Percentiles rank a stretch among this genome's conserved stretches.
These are phyloP conservation scores for Hystrix brachyura DNA, from an alignment of 2,113 vertebrate genomes.

Conservation along the genomic window DNA sequence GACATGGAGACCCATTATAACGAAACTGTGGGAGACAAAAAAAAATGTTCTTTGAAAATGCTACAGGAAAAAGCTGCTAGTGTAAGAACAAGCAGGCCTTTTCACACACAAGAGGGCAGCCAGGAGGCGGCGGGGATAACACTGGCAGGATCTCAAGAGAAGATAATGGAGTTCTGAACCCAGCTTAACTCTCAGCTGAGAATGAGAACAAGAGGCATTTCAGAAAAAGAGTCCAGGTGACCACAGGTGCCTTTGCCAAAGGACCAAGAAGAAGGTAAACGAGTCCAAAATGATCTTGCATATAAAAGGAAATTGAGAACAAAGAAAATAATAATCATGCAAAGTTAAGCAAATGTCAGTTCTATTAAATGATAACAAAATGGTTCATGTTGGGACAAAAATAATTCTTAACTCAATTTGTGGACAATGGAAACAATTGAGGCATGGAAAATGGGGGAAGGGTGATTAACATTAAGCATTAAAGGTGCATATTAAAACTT, in stretches of 20 bases:
- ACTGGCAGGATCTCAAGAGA: not conserved
- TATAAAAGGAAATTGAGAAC: not conserved
- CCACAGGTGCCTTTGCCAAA: not conserved
- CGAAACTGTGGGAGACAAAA: not conserved
- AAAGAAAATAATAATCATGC: constrained; percentile 15
- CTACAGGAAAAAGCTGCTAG: not conserved
- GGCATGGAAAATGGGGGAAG: not conserved
- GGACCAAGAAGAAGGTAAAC: not conserved
- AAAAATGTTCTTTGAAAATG: not conserved
- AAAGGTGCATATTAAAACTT: not conserved
- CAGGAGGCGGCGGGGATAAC: not conserved
- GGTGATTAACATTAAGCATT: not conserved
- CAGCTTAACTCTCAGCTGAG: not conserved
- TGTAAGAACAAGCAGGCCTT: not conserved
- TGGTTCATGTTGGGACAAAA: not conserved
- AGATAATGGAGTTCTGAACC: not conserved
- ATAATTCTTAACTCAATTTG: not conserved
- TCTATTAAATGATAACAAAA: not conserved
- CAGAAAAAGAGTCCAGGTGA: constrained; percentile 10
- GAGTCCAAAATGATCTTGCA: not conserved
- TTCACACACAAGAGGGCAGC: not conserved
- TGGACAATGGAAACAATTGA: not conserved
- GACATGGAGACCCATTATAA: not conserved
- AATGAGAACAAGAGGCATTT: not conserved
- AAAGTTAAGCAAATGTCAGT: not conserved